Conservation (phyloP, 2,797 vertebrate genomes). For the Sebastolobus alascanus region DNA sequence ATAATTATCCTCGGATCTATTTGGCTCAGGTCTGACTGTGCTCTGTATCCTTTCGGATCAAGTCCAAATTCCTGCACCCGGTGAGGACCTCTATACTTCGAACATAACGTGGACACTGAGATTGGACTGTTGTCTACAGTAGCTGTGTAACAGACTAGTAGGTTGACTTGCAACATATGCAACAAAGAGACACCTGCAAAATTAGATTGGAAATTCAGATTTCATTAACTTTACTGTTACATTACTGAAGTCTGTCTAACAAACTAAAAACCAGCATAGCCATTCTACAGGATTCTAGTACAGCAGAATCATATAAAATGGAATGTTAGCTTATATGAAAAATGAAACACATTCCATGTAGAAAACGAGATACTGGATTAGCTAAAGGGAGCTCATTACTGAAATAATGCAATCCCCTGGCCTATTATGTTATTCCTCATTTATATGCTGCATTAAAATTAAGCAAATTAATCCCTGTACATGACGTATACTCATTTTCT, state of each 20-base stretch:
- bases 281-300: not conserved
- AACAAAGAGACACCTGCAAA: not conserved
- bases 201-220: not conserved
- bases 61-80: not conserved
- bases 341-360: not conserved
- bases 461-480: not conserved
- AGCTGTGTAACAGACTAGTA: not conserved
- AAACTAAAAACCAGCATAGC: not conserved
- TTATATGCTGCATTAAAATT: not conserved
- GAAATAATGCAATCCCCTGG: not conserved
- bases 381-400: not conserved
- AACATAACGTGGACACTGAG: not conserved
- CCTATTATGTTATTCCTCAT: not conserved
- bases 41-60: not conserved
- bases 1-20: not conserved
- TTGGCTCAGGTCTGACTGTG: constrained; percentile 13
- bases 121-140: not conserved
- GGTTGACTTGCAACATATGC: not conserved
- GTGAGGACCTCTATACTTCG: not conserved
- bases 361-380: not conserved
- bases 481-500: not conserved
- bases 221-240: not conserved
- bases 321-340: not conserved
- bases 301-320: not conserved
- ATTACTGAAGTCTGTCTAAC: not conserved